Evolutionary conservation across 2,888 invertebrate species (phyloP), one percentile per base, ranked within the genome.

Genomic region (Carabus problematicus): DNA sequence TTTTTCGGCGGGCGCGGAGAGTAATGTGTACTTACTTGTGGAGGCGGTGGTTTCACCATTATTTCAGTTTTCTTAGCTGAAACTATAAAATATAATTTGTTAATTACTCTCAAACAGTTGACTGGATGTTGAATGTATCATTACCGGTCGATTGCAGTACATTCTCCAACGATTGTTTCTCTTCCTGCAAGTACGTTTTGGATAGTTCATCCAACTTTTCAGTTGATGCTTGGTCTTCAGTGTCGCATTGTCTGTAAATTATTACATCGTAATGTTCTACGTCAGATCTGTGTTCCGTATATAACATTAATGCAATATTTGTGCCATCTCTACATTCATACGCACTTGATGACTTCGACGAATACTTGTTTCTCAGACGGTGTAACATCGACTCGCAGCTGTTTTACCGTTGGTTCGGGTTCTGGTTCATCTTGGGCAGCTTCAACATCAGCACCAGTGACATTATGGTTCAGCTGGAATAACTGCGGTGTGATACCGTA

Each of bases 401-500:
- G 52, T 52, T 1, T 11, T 9, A 12, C 52, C 18, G 49, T 7
- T 49, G 18, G 12, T 49, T 16, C 3, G 2, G 29, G 3, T n/a
- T 49, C 49, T 8, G 18, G 52, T 14, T 45, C n/a, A 45, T 45
- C 12, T 45, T 45, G 2, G 7, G 45, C 12, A 9, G 42, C 9
- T 42, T 42, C 42, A n/a, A 8, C 42, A 42, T 42, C 42, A 42
- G 12, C 49, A 49, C 7, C 49, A 8, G 16, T 14, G 14, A 16
- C 11, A 16, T 18, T 83, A 83, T 80, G 76, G 39, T 85, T 85
- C 0, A 85, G 82, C 16, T 86, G 77, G 77, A 88, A 87, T n/a
- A 88, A 84, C 63, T 86, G 86, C 0, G 88, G 91, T 76, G 87
- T 88, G 59, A 87, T 80, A 12, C 91, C 90, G 75, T 89, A 92